Conservation (phyloP, 2,888 invertebrate species). For the Mesodorylaimus sp. region DNA sequence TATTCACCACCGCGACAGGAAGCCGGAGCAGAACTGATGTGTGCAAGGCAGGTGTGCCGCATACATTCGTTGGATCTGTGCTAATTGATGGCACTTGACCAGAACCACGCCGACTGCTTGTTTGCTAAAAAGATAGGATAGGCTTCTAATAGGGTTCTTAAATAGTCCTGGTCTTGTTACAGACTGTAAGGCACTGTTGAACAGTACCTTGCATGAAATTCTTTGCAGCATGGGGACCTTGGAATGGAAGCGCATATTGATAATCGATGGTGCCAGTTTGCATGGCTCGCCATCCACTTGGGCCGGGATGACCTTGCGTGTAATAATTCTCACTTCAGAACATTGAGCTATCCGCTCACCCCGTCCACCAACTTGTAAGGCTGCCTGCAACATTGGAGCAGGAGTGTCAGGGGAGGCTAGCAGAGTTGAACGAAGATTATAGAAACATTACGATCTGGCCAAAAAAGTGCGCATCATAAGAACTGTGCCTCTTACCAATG, state of each 20-base stretch:
- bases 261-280: slow-evolving; percentile 70
- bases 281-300: slow-evolving; percentile 97
- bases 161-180: no score
- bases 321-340: slow-evolving; percentile 66
- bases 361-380: slow-evolving; percentile 89
- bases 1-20: slow-evolving; percentile 64
- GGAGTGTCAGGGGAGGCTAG: no score
- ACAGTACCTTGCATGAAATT: slow-evolving; percentile 1
- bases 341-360: slow-evolving; percentile 89
- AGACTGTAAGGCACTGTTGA: neutral
- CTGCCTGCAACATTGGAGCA: slow-evolving; percentile 52
- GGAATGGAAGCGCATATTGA: slow-evolving; percentile 67
- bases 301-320: slow-evolving; percentile 88
- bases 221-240: slow-evolving; percentile 40
- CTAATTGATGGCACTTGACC: neutral
- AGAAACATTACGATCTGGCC: no score
- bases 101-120: neutral
- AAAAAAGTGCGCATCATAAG: no score
- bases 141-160: neutral
- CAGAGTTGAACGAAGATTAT: no score
- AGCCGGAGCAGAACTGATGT: slow-evolving; percentile 40
- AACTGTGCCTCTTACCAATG: slow-evolving; percentile 70
- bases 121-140: neutral
- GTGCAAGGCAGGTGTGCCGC: slow-evolving; percentile 5
- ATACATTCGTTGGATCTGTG: neutral